Evolutionary conservation across 2,797 vertebrate genomes (phyloP).

Genomic region (Thaleichthys pacificus): DNA sequence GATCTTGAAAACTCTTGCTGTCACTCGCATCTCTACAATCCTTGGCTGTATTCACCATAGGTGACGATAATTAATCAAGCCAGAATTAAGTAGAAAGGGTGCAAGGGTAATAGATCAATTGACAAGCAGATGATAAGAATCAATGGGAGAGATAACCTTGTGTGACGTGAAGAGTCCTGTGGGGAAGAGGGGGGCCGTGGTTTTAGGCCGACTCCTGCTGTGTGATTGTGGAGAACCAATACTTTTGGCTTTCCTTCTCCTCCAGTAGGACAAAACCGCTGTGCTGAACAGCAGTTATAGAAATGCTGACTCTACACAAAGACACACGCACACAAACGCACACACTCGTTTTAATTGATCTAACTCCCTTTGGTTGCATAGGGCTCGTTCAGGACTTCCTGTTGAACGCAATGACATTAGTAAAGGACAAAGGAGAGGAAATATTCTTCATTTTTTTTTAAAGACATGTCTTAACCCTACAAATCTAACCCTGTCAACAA

Average conservation of each 20-base stretch:
- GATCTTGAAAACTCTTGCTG: conserved; percentile 58
- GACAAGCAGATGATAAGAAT: conserved; percentile 79
- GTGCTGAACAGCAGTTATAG: conserved; percentile 9
- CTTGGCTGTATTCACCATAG: conserved; percentile 35
- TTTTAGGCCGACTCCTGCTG: conserved; percentile 37
- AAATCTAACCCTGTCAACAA: not conserved
- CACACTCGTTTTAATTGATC: not conserved
- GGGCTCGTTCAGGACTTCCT: not conserved
- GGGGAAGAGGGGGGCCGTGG: conserved; percentile 44
- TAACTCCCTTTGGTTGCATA: not conserved
- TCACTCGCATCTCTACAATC: conserved; percentile 49
- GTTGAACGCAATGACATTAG: not conserved
- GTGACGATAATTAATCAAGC: conserved; percentile 75
- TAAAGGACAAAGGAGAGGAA: not conserved
- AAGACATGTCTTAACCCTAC: not conserved
- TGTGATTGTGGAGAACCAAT: conserved; percentile 40
- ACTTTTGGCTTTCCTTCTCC: conserved; percentile 24
- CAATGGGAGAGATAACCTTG: conserved; percentile 79
- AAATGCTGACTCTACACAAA: conserved; percentile 10
- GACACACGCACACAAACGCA: not conserved
- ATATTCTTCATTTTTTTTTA: too few species aligned
- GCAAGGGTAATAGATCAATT: conserved; percentile 78
- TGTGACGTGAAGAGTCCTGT: conserved; percentile 55
- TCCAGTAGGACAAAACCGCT: conserved; percentile 28
- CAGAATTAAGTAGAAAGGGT: conserved; percentile 72